These are phyloP conservation scores for Lamprotornis superbus DNA, from an alignment of 2,113 vertebrate species.

Conservation along the genomic window DNA sequence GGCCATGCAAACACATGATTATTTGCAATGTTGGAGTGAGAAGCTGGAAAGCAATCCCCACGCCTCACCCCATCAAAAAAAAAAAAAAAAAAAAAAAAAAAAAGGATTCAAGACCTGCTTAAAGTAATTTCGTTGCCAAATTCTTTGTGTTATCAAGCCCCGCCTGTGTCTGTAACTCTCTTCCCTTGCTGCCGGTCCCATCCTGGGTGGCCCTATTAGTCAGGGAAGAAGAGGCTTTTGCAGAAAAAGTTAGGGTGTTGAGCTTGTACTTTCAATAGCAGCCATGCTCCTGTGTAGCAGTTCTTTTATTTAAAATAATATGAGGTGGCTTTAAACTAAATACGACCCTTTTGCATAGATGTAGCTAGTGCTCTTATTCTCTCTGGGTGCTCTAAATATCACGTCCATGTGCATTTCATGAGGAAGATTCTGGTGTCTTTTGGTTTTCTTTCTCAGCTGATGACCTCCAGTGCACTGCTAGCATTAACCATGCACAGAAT, in stretches of 20 bases:
- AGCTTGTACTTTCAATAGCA: not conserved
- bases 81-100: not conserved
- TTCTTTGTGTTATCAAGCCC: not conserved
- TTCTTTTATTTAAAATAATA: not conserved
- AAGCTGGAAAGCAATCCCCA: not conserved
- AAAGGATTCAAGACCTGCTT: not conserved
- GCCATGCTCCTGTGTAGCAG: not conserved
- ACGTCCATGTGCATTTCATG: rapidly evolving
- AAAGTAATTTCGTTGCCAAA: not conserved
- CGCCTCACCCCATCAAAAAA: not conserved
- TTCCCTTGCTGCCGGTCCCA: not conserved
- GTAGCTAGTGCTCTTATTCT: not conserved
- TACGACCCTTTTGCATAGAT: not conserved
- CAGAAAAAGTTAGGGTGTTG: not conserved
- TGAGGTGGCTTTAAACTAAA: not conserved
- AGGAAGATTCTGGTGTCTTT: not conserved
- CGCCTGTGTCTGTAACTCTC: not conserved
- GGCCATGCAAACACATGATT: not conserved
- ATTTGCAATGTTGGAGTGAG: not conserved
- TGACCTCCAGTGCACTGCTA: not conserved
- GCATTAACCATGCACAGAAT: not conserved
- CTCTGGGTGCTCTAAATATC: not conserved
- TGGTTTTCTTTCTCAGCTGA: not conserved
- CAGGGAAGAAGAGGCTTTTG: not conserved
- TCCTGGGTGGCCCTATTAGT: conserved; percentile 29